Evolutionary conservation across 2,113 vertebrate genomes (phyloP), one percentile per base, ranked within the genome.

Genomic region (Anolis sagrei): DNA sequence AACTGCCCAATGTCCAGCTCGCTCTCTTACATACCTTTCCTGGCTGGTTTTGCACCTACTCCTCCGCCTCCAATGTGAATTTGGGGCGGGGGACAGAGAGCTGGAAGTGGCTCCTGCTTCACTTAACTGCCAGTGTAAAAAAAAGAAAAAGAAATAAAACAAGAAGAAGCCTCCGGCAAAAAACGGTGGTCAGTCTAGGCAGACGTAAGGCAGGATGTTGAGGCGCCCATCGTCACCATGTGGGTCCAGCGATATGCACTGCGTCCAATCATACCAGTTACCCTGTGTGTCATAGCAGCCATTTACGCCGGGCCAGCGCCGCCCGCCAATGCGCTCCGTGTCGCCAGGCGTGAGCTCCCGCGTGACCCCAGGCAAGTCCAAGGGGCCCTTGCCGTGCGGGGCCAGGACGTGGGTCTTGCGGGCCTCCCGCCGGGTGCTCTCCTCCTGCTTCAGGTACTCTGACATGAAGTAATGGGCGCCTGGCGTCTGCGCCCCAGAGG

Each of bases 241-340:
- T 3, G 95, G 97, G 89, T 99, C 98, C 89, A 99, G 95, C 14
- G 98, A 97, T 94, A 99, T 97, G 96, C 98, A 98, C 95, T 99
- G 96, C 18, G 98, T 99, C 98, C 98, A 99, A 95, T 98, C 97
- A 93, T 97, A 99, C 98, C 98, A 99, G 91, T 96, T 97, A 92
- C 97, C 98, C 94, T 97, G 97, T 95, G 97, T 98, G 95, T 99
- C 98, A 29, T 95, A 97, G 94, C 98, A 99, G 90, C 98, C 98
- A 61, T 99, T 99, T 85, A 99, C 98, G 62, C 98, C 98, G 0
- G 97, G 95, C 98, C 98, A 99, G 76, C 95, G 95, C 34, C 95
- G 95, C 80, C 94, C 95, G 92, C 97, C 95, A 95, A 99, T 95
- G 86, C 97, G 97, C 88, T 96, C n/a, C 21, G 99, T 92, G 92